Base-by-base conservation (phyloP, 2,888 invertebrate species). In the Dryadula phaetusa region DNA sequence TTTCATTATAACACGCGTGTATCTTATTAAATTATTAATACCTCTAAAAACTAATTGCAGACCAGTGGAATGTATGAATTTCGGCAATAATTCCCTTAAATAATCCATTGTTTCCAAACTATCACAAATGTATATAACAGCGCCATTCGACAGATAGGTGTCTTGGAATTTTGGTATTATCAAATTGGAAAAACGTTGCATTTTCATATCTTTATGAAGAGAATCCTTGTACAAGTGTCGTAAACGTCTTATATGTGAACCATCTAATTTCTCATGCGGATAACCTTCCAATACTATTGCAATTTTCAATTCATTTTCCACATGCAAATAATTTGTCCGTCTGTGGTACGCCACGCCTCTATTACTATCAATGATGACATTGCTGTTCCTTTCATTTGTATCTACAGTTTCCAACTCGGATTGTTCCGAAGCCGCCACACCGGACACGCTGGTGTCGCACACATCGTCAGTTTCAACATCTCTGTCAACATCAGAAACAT, bases 121-220 rank as follows among this genome's bases (percentile, higher is more conserved):
- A 74, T 92, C 90, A 80, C 91, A 91, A 25, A 92, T 82, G 66
- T 91, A 92, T 42, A 92, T 88, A 22, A 92, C 86, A 68, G 92
- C 92, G 0, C 92, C 91, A 42, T 92, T 92, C 0, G 91, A 90
- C 3, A 91, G 65, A 58, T 89, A 92, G 20, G 90, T 82, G 40
- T 92, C 92, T 78, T 89, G 89, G 62, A 91, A 91, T 76, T 86
- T 88, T 0, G 91, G 92, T 53, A 90, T 85, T 1, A 90, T 90
- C 40, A 88, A 72, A 71, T 88, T 87, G 0, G 82, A 67, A 69
- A 92, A 92, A 0, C 85, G 78, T 72, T 88, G 87, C 64, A 82
- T 76, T 63, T 90, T 91, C 81, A 89, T 82, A 49, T 92, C 91
- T 67, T 88, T 90, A 37, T 89, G 87, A 7, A 91, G 63, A 52